Evolutionary conservation across 2,113 vertebrate genomes (phyloP), one percentile per base, ranked within the genome.

Genomic region (Corvus cornix): DNA sequence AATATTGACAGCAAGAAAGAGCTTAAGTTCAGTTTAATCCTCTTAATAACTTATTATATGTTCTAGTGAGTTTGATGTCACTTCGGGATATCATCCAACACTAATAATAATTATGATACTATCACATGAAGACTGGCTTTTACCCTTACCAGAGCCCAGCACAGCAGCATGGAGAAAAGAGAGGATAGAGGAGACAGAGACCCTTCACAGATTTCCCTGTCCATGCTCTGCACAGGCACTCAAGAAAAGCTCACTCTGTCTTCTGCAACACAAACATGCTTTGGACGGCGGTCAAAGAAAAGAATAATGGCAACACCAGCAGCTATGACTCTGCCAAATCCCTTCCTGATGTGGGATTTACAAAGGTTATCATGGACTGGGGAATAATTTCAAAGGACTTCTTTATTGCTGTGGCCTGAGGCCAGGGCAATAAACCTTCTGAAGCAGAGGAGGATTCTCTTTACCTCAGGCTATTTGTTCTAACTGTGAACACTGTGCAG

Each of bases 371-470:
- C 48, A 31, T 49, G 59, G 64, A 77, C 60, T 90, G 48, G 37
- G 72, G 63, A 85, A 80, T 93, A 90, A 87, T 95, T 93, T 93
- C 91, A 96, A 93, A 91, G 90, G 52, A 48, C 27, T 87, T 81
- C 37, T 87, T 92, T 73, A 85, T 46, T 91, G 59, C 52, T 84
- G 11, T 87, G 82, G 89, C 77, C 89, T 85, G 51, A 7, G 82
- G 79, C 79, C 48, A 83, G 51, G 15, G 33, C 62, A 94, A 93
- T 76, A 80, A 83, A 79, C 82, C 39, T 92, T 87, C 39, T 95
- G 87, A 81, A 89, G 81, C 58, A 73, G 41, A 64, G 60, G 24
- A 87, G 62, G 62, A 89, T 94, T 93, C 81, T 46, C 75, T 89
- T 75, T 73, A 76, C 78, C 75, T 76, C 39, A 87, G 78, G 87